These are phyloP conservation scores for Sebastes diaconus DNA, from an alignment of 2,797 vertebrate genomes.

Conservation along the genomic window DNA sequence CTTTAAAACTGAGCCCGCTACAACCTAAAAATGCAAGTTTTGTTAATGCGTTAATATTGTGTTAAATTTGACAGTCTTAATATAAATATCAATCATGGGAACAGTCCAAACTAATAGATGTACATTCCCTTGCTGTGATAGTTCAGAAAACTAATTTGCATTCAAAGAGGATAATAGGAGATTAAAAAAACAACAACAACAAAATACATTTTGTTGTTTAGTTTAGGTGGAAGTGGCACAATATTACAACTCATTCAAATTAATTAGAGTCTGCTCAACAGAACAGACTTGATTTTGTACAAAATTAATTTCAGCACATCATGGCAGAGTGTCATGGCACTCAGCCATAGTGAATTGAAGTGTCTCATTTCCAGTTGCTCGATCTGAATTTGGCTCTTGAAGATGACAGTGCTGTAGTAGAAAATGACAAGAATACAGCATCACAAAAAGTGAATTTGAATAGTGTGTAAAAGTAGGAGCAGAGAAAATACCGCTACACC, in stretches of 20 bases:
- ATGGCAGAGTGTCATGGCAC: constrained; percentile 16
- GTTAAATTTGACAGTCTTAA: too few species aligned
- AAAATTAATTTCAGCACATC: constrained; percentile 28
- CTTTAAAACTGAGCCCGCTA: too few species aligned
- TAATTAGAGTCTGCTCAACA: constrained; percentile 34
- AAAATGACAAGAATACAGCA: constrained; percentile 15
- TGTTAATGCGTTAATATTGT: too few species aligned
- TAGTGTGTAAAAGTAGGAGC: background rate
- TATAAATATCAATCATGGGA: background rate
- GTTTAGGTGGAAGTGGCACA: constrained; percentile 15
- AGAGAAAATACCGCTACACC: constrained; percentile 1
- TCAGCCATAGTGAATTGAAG: constrained; percentile 2
- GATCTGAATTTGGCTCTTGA: constrained; percentile 21
- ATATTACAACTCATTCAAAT: constrained; percentile 13
- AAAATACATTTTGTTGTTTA: background rate
- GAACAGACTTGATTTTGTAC: constrained; percentile 27
- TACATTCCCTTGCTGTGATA: background rate
- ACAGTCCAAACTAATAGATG: background rate
- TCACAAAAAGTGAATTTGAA: background rate
- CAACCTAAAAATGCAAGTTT: too few species aligned
- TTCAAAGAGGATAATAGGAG: constrained; percentile 5
- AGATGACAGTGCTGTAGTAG: background rate
- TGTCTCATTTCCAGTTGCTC: constrained; percentile 18
- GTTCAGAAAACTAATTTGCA: constrained; percentile 8
- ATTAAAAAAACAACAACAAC: constrained; percentile 1